Evolutionary conservation across 1,140 invertebrate genomes (phyloP), one percentile per base, ranked within the genome.

Genomic region (Drosophila rhopaloa): DNA sequence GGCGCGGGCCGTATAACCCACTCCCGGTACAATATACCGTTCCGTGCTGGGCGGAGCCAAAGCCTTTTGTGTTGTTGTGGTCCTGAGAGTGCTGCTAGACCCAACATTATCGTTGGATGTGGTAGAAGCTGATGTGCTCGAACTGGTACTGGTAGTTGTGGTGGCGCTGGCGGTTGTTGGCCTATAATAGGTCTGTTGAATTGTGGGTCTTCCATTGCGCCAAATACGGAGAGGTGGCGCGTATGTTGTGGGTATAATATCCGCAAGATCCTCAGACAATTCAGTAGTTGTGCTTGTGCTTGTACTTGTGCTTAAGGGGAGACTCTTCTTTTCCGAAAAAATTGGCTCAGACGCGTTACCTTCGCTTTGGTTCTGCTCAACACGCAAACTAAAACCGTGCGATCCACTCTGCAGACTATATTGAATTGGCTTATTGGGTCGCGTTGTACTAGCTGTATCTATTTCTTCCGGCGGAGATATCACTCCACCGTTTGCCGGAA

Each of bases 171-270:
- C 3, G 5, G 60, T 68, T 5, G 79, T 76, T 9, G 62, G 16
- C 46, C 63, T 81, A 13, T 40, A 57, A 35, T 24, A 19, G 3
- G 68, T 46, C 29, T 82, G 83, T 41, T 90, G 79, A 50, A 90
- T 68, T 1, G 86, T 89, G 8, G 90, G 83, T 24, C 90, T 70
- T 3, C 90, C 90, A 53, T 90, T 86, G 5, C 90, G 91, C 91
- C 91, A 91, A 41, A 76, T 67, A 10, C 90, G 76, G 40, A 91
- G 41, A 0, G 83, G 83, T 4, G 92, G 92, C 0, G 91, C 86
- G 66, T 92, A 92, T 4, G 91, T 92, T 46, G 92, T 92, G 19
- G 92, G 91, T 16, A 88, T 53, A 44, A 92, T 84, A 16, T 88
- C 78, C n/a, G 54, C 65, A 57, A 51, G 80, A 27, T 58, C 62